These are phyloP conservation scores for Cephalotes varians DNA, from an alignment of 2,888 invertebrate species.

Conservation along the genomic window DNA sequence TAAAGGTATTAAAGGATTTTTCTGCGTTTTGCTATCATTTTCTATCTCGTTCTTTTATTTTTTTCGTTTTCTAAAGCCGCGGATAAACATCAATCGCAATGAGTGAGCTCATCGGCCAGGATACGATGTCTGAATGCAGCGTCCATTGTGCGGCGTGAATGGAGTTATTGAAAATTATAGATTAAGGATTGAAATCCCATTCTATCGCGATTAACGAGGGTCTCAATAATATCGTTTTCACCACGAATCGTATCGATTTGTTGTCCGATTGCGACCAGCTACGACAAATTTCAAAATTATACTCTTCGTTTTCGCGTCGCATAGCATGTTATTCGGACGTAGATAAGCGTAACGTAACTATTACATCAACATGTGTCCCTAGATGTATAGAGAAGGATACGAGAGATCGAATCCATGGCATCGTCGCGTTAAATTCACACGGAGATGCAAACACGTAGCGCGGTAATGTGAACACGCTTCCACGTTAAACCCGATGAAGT, in stretches of 20 bases:
- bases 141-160: constrained; percentile 26
- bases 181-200: constrained; percentile 9
- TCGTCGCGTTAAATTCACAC: constrained; percentile 36
- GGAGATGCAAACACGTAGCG: constrained; percentile 25
- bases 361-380: neutral
- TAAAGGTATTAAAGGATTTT: neutral
- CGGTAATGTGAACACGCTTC: constrained; percentile 25
- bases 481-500: constrained; percentile 29
- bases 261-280: constrained; percentile 5
- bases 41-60: neutral
- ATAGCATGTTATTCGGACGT: neutral
- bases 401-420: constrained; percentile 6
- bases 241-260: constrained; percentile 18
- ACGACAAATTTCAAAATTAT: constrained; percentile 1
- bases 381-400: neutral
- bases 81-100: constrained; percentile 16
- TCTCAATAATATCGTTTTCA: constrained; percentile 20
- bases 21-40: constrained; percentile 4
- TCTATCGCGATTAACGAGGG: constrained; percentile 22
- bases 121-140: constrained; percentile 21
- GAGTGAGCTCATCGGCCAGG: constrained; percentile 8
- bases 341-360: constrained; percentile 17
- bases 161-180: constrained; percentile 31
- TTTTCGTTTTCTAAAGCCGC: constrained; percentile 6
- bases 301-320: neutral